A percentile compares a stretch with the other conserved stretches of the same genome.
Conservation (phyloP, 2,113 vertebrate genomes). For the Cathartes aura region DNA sequence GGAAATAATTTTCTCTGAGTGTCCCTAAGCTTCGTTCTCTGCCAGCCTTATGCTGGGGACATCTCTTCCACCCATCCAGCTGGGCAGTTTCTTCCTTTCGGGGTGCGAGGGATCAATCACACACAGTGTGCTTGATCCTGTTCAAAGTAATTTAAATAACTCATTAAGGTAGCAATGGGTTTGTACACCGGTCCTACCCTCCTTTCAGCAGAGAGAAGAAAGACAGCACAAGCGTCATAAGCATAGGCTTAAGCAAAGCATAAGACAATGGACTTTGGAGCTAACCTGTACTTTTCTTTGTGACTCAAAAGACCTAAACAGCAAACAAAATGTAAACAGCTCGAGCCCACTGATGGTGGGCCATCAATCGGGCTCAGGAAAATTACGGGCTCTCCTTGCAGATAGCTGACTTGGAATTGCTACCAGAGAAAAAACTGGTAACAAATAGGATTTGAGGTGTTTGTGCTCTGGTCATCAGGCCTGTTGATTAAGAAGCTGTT, state of each 20-base stretch:
- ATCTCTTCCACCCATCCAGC: not conserved
- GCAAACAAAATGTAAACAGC: not conserved
- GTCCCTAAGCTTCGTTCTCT: not conserved
- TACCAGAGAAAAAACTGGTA: not conserved
- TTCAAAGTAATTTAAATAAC: not conserved
- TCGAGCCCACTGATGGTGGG: accelerated
- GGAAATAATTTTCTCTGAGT: not conserved
- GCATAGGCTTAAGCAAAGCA: not conserved
- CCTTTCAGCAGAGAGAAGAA: not conserved
- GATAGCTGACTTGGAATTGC: not conserved
- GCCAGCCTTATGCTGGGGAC: not conserved
- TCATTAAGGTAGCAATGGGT: not conserved
- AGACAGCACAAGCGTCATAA: not conserved
- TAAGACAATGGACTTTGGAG: not conserved
- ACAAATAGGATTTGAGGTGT: not conserved
- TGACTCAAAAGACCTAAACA: not conserved
- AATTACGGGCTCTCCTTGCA: not conserved
- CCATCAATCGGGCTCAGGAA: not conserved
- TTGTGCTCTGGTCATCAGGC: not conserved
- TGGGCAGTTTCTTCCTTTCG: not conserved
- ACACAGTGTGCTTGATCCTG: not conserved
- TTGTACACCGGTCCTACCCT: not conserved
- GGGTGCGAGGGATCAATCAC: accelerated
- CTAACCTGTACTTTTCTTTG: not conserved
- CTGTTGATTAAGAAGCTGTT: not conserved